Evolutionary conservation across 2,113 vertebrate genomes (phyloP), one percentile per base, ranked within the genome.

Genomic region (Oceanodroma tethys): DNA sequence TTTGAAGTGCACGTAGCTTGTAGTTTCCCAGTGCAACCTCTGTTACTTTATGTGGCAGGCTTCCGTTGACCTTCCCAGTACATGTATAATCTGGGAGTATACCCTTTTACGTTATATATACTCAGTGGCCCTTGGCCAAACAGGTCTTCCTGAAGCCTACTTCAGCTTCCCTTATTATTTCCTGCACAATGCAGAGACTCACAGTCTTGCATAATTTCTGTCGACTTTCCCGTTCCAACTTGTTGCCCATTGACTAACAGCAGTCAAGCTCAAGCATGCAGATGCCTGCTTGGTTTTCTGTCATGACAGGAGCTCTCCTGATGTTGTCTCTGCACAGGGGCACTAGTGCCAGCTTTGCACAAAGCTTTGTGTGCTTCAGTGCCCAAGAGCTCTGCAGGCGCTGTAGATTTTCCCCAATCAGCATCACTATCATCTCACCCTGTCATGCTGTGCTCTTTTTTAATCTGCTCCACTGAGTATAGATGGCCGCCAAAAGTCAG

Each of bases 231-330:
- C 74, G 55, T 23, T 93, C 67, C 38, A 78, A 74, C 66, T 92
- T 59, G 26, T 55, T 96, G 74, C n/a, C 63, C 67, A 36, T 25
- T 95, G 93, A 93, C 85, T 88, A 96, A 94, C 58, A 74, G 34
- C 45, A 81, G 72, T 74, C 92, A 94, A 80, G 87, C 20, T 70
- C 0, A 2, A 90, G 75, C 92, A 40, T 63, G 94, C 71, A 90
- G 82, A 67, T 95, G 62, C 55, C 71, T 82, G 63, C 63, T 79
- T 81, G 59, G 42, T 53, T 86, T 92, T 78, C 93, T 88, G 45
- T 40, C 63, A 70, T 43, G 48, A 60, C 48, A 62, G 42, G 50
- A 93, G 23, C 55, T 70, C 55, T 79, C 40, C 66, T 53, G 38
- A 29, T 74, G 32, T 43, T 91, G 18, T 29, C 48, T 88, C 40